Percentiles rank a stretch among this genome's conserved stretches.
phyloP scores from a whole-genome alignment of 2,113 vertebrate species.

The human (Homo sapiens) region GRCh38 chr2:234234001-234234500 shows the following conservation, averaged over 20 bases:
- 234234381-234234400: neutral
- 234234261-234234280: neutral
- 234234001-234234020: too few relatives aligned
- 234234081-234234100: too few relatives aligned
- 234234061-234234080: too few relatives aligned
- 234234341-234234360: neutral
- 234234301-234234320: neutral
- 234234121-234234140: too few relatives aligned
- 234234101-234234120: too few relatives aligned
- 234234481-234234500: neutral
- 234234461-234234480: fast-evolving
- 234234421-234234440: neutral
- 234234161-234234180: too few relatives aligned
- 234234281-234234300: neutral
- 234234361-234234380: neutral
- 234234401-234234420: neutral
- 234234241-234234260: neutral
- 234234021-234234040: too few relatives aligned
- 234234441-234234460: fast-evolving
- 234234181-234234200: too few relatives aligned
- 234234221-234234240: neutral
- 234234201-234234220: too few relatives aligned
- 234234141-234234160: too few relatives aligned
- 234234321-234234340: neutral
- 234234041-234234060: too few relatives aligned